Evolutionary conservation across 2,888 invertebrate species (phyloP).

Genomic region (Nomada goodeniana): DNA sequence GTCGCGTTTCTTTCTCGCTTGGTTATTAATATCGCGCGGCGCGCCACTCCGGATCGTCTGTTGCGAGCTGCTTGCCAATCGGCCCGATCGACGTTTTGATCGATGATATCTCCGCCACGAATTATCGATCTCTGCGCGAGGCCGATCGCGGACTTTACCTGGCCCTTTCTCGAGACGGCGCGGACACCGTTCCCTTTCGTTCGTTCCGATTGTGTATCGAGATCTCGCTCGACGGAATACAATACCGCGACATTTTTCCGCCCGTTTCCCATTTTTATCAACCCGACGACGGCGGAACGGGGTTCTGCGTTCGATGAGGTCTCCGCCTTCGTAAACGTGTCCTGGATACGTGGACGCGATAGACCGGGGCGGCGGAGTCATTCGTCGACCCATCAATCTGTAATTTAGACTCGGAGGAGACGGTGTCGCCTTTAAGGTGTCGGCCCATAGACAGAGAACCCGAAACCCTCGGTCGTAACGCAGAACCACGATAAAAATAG

Average conservation of each 20-base stretch:
- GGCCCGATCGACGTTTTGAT: conserved; percentile 49
- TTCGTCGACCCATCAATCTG: conserved; percentile 7
- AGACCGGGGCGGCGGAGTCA: background rate
- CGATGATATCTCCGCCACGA: conserved; percentile 24
- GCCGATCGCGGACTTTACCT: background rate
- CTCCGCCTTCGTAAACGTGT: conserved; percentile 50
- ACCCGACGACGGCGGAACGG: conserved; percentile 5
- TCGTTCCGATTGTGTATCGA: background rate
- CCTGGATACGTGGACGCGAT: conserved; percentile 16
- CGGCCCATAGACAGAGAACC: conserved; percentile 57
- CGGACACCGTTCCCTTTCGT: background rate
- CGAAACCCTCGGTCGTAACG: conserved; percentile 62
- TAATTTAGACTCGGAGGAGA: conserved; percentile 33
- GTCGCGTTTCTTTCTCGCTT: conserved; percentile 69
- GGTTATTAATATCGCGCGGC: conserved; percentile 70
- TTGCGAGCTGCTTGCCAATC: conserved; percentile 47
- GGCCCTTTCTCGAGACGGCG: background rate
- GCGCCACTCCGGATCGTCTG: conserved; percentile 21
- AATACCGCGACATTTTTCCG: background rate
- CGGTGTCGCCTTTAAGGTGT: conserved; percentile 35
- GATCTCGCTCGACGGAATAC: background rate
- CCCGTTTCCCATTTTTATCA: background rate
- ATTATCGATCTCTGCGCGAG: conserved; percentile 7
- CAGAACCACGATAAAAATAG: conserved; percentile 74
- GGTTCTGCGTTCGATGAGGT: conserved; percentile 41